Conservation (phyloP, 1,140 invertebrate genomes). For the Harlomillsia oculata region DNA sequence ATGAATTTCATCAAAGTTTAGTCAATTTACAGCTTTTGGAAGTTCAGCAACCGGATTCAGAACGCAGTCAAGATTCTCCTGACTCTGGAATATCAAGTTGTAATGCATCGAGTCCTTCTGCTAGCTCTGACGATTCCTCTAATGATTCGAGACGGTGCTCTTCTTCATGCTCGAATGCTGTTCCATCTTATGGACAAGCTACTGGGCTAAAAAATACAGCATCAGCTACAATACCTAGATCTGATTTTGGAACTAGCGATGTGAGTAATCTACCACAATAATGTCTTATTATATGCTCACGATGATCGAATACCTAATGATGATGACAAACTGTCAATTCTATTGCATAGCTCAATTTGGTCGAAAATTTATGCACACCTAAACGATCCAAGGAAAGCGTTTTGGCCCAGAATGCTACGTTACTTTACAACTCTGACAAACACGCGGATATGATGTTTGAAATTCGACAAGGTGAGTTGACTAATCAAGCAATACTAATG, state of each 20-base stretch:
- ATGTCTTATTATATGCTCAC: not conserved
- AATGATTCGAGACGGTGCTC: no score
- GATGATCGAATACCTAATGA: not conserved
- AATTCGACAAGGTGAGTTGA: constrained; percentile 44
- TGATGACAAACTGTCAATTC: constrained; percentile 1
- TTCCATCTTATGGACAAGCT: not conserved
- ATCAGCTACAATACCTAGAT: constrained; percentile 4
- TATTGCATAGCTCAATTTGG: constrained; percentile 50
- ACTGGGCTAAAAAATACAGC: constrained; percentile 1
- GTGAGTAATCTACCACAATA: constrained; percentile 1
- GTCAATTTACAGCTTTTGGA: constrained; percentile 47
- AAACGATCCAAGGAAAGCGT: constrained; percentile 48
- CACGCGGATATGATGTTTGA: constrained; percentile 59
- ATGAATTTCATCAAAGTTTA: constrained; percentile 51
- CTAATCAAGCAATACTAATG: no score
- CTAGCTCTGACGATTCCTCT: not conserved
- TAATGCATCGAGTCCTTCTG: not conserved
- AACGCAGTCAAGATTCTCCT: not conserved
- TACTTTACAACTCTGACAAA: constrained; percentile 45
- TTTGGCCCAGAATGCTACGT: constrained; percentile 48
- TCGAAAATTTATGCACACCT: constrained; percentile 52
- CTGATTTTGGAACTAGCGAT: constrained; percentile 9
- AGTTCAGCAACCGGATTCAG: not conserved
- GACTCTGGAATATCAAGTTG: not conserved
- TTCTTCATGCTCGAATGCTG: not conserved